Conservation (phyloP, 92 coral and sea anemone species). For the Porites evermanni region DNA sequence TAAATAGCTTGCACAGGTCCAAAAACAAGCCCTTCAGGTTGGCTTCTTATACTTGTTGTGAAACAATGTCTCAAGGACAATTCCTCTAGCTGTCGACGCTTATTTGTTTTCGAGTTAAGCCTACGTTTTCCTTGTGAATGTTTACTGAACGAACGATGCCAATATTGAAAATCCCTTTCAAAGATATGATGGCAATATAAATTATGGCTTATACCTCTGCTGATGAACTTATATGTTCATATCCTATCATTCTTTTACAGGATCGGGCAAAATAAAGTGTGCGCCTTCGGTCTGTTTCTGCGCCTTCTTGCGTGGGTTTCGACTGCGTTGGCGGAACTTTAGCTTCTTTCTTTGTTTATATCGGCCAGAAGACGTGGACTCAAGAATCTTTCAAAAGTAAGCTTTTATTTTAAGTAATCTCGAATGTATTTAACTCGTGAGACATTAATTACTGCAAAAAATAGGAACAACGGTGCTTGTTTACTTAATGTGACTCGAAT, state of each 20-base stretch:
- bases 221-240: background rate
- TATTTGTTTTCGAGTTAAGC: too few species aligned
- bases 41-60: background rate
- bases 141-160: background rate
- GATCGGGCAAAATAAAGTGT: background rate
- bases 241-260: background rate
- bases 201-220: background rate
- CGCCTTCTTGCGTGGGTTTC: too few species aligned
- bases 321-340: too few species aligned
- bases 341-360: background rate
- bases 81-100: background rate
- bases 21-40: background rate
- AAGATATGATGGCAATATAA: background rate
- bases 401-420: background rate
- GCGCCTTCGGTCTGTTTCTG: too few species aligned
- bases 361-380: background rate
- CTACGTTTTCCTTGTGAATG: background rate
- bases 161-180: too few species aligned
- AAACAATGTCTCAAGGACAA: background rate
- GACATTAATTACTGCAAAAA: background rate
- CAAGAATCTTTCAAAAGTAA: background rate
- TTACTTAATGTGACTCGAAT: background rate
- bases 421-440: background rate
- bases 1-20: background rate
- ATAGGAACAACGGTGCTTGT: background rate